These are phyloP conservation scores for Whitmania pigra DNA, from an alignment of 1,140 invertebrate species.

Conservation along the genomic window DNA sequence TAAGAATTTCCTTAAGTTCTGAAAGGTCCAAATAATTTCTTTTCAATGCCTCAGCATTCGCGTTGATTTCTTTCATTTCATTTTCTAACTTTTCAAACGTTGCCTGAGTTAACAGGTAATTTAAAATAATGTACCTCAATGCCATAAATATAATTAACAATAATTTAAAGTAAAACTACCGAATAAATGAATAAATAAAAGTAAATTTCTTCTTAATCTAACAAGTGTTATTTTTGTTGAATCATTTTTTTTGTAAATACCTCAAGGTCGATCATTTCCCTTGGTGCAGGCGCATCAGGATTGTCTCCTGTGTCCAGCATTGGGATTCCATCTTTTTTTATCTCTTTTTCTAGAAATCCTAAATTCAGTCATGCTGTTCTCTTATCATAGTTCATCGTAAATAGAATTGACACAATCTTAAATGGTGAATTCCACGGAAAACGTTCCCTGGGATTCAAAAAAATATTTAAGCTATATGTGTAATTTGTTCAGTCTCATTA, in stretches of 20 bases:
- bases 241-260: neutral
- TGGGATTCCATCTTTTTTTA: constrained; percentile 78
- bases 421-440: too few species aligned
- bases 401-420: too few species aligned
- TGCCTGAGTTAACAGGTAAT: constrained; percentile 39
- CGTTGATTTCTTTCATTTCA: constrained; percentile 53
- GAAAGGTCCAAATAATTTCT: constrained; percentile 84
- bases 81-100: constrained; percentile 40
- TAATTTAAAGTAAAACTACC: neutral
- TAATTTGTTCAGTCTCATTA: too few species aligned
- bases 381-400: too few species aligned
- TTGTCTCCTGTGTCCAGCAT: constrained; percentile 79
- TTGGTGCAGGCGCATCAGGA: constrained; percentile 81
- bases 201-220: too few species aligned
- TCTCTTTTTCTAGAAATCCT: constrained; percentile 82
- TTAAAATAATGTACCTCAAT: neutral
- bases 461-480: too few species aligned
- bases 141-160: neutral
- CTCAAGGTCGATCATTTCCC: constrained; percentile 84
- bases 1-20: constrained; percentile 78
- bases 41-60: constrained; percentile 81
- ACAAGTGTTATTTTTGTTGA: too few species aligned
- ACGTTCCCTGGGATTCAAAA: too few species aligned
- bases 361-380: constrained; percentile 8
- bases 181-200: too few species aligned